Evolutionary conservation across 2,797 vertebrate genomes (phyloP).

Genomic region (Leptoclinus maculatus): DNA sequence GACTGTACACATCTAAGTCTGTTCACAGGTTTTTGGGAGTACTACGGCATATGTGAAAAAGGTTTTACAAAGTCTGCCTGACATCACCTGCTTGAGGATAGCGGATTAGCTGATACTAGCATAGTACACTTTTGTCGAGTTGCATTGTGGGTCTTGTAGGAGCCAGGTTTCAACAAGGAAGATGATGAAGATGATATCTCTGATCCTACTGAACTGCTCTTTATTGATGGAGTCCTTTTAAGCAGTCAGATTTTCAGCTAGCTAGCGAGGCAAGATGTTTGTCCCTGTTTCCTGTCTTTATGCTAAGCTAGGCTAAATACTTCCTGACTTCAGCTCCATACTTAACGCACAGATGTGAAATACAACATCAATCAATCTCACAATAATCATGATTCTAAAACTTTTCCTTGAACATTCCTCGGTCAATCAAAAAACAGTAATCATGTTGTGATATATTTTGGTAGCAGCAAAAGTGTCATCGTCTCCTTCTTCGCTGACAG

Average conservation of each 20-base stretch:
- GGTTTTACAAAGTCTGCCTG: not conserved
- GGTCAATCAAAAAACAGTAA: not conserved
- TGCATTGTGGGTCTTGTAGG: not conserved
- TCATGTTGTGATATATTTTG: not conserved
- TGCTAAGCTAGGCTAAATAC: not conserved
- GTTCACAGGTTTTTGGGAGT: not conserved
- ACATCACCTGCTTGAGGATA: not conserved
- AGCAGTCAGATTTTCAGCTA: not conserved
- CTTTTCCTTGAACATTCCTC: not conserved
- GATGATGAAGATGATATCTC: not conserved
- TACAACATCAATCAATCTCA: not conserved
- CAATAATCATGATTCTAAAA: not conserved
- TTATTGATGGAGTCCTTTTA: too few relatives aligned
- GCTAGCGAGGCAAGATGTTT: too few relatives aligned
- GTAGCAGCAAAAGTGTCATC: not conserved
- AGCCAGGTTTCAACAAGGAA: not conserved
- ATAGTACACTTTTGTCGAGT: not conserved
- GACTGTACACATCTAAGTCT: not conserved
- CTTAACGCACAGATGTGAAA: not conserved
- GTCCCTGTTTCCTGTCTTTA: not conserved
- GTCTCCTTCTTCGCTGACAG: slow-evolving; percentile 3
- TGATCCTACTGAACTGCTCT: too few relatives aligned
- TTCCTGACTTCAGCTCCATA: not conserved
- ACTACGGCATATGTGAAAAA: not conserved
- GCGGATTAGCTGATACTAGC: not conserved